Evolutionary conservation across 2,797 vertebrate species (phyloP), one percentile per base, ranked within the genome.

Genomic region (Lophius americanus): DNA sequence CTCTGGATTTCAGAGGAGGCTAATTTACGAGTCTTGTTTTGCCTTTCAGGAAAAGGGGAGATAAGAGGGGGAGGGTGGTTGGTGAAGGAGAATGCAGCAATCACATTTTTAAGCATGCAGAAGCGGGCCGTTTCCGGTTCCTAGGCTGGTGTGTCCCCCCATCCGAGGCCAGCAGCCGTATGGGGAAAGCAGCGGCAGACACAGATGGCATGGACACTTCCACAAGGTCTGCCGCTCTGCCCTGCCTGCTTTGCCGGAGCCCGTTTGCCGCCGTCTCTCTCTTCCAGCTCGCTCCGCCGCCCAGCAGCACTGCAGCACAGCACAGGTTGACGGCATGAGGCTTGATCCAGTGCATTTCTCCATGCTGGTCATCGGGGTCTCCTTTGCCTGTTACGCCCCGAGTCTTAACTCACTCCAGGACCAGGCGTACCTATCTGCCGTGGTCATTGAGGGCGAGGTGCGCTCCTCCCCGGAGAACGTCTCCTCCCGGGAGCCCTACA

Each of bases 361-460:
- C 93, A 95, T 97, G 96, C 95, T 96, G 93, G 95, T 97, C 93
- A 95, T 97, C 91, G 96, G 96, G 91, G 96, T 97, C 84, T 96
- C 96, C 78, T 95, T 96, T 87, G 96, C 96, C 94, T 98, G 96
- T 92, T 97, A 96, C 94, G 95, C 96, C 94, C 94, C 94, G 93
- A 96, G 95, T 94, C 94, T 96, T 83, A 96, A 95, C 92, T 96
- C 95, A 73, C 94, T 97, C 86, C 96, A 97, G 95, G 96, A 97
- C 91, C 96, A 96, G 95, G 96, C 96, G 90, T 95, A 95, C 94
- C 92, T 94, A 87, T 93, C 96, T 49, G 93, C 96, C 67, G 96
- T 97, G 92, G 96, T 97, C 92, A 95, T 97, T 89, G 96, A 98
- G 94, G 96, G 96, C 92, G 96, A 95, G 94, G 96, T 97, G 88